These are phyloP conservation scores for Palythoa grandis DNA, from an alignment of 92 coral and sea anemone species.

Conservation along the genomic window DNA sequence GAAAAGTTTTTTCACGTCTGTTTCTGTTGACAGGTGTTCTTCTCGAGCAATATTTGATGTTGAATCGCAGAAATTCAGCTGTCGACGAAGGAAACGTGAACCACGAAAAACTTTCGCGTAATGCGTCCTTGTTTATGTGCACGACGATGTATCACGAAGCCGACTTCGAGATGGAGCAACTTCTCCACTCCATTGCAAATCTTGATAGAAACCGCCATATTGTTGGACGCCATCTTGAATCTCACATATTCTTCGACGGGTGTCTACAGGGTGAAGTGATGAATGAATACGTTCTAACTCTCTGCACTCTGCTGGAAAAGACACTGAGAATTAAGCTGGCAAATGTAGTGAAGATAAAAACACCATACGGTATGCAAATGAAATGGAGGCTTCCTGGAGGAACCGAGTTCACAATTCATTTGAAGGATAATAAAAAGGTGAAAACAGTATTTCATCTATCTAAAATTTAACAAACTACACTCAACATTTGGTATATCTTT, in stretches of 20 bases:
- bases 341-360: constrained; percentile 53
- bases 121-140: constrained; percentile 70
- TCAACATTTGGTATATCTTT: too few species aligned
- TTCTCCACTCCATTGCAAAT: constrained; percentile 62
- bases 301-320: constrained; percentile 58
- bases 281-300: constrained; percentile 52
- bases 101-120: constrained; percentile 45
- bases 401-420: constrained; percentile 61
- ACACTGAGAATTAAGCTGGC: constrained; percentile 48
- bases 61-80: constrained; percentile 64
- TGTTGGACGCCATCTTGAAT: constrained; percentile 64
- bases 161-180: constrained; percentile 71
- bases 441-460: background rate
- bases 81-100: constrained; percentile 46
- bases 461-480: background rate
- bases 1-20: background rate
- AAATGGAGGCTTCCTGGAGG: constrained; percentile 67
- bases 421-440: constrained; percentile 73
- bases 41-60: constrained; percentile 58
- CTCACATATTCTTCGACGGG: constrained; percentile 78
- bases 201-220: constrained; percentile 48
- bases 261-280: constrained; percentile 63
- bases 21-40: constrained; percentile 46
- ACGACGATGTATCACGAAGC: constrained; percentile 86
- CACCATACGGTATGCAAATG: constrained; percentile 78